These are phyloP conservation scores for Phaedon cochleariae DNA, from an alignment of 2,888 invertebrate species.

Conservation along the genomic window DNA sequence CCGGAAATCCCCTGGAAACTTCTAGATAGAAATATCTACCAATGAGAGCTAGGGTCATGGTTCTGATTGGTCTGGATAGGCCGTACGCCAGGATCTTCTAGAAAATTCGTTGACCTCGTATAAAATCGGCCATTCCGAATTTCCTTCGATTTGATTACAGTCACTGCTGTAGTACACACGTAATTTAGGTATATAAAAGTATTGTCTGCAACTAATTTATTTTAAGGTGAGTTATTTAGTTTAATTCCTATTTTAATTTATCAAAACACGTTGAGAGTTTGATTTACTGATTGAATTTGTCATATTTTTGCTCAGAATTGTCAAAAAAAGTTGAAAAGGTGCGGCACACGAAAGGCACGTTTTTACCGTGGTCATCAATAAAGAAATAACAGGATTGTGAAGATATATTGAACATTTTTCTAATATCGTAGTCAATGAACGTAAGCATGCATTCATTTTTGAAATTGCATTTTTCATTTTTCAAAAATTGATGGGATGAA, in stretches of 20 bases:
- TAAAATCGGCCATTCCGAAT: conserved; percentile 58
- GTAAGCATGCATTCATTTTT: no score
- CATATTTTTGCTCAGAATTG: not conserved
- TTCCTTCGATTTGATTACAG: conserved; percentile 53
- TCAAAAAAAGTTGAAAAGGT: no score
- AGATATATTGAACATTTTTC: no score
- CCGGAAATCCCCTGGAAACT: conserved; percentile 22
- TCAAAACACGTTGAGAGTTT: no score
- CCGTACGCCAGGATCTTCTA: conserved; percentile 54
- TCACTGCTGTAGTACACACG: conserved; percentile 45
- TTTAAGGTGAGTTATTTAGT: conserved; percentile 46
- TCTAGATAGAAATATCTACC: conserved; percentile 32
- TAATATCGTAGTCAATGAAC: no score
- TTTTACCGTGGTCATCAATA: no score
- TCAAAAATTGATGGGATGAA: no score
- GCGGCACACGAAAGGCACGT: no score
- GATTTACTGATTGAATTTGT: not conserved
- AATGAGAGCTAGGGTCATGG: conserved; percentile 31
- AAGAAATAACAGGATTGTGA: no score
- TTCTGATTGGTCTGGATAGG: conserved; percentile 56
- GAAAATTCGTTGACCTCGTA: conserved; percentile 54
- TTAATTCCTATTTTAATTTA: not conserved
- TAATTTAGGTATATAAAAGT: conserved; percentile 50
- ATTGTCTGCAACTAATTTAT: conserved; percentile 53
- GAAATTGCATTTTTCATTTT: no score